These are phyloP conservation scores for Macrobrachium rosenbergii DNA, from an alignment of 1,140 invertebrate genomes.

Conservation along the genomic window DNA sequence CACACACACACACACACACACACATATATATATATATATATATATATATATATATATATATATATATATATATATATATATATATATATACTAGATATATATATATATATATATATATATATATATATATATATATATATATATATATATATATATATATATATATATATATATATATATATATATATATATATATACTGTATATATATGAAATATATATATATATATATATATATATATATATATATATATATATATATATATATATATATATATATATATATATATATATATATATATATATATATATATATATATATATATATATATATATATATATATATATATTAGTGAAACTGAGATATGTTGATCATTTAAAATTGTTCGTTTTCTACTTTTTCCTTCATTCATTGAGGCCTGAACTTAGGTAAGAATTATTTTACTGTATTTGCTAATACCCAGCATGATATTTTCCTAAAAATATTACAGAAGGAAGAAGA, in stretches of 20 bases:
- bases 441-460: too few relatives aligned
- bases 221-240: constrained; percentile 2
- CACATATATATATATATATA: not conserved
- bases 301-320: too few relatives aligned
- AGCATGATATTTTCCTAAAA: too few relatives aligned
- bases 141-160: not conserved
- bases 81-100: not conserved
- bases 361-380: too few relatives aligned
- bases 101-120: not conserved
- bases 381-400: too few relatives aligned
- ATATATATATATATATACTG: constrained; percentile 10
- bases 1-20: too few relatives aligned
- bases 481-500: too few relatives aligned
- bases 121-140: too few relatives aligned
- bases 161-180: constrained; percentile 6
- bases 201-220: constrained; percentile 8
- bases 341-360: too few relatives aligned
- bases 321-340: too few relatives aligned
- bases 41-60: constrained; percentile 13
- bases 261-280: not conserved
- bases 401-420: too few relatives aligned
- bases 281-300: not conserved
- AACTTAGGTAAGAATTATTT: too few relatives aligned
- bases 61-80: not conserved
- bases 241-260: constrained; percentile 17